Evolutionary conservation across 1,140 invertebrate genomes (phyloP), one percentile per base, ranked within the genome.

Genomic region (Dendrolimus punctatus): DNA sequence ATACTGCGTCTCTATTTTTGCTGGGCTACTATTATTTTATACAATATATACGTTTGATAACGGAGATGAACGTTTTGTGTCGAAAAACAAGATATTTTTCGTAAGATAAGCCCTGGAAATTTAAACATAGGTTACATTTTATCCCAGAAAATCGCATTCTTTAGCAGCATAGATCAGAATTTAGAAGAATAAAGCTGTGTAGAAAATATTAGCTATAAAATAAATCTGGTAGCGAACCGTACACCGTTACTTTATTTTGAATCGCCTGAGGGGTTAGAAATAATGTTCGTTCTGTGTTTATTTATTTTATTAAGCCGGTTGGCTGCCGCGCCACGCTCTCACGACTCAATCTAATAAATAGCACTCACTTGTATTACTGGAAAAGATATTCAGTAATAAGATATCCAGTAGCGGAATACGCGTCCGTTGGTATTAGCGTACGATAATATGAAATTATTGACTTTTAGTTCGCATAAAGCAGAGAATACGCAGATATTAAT

Each of bases 261-360:
- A 56, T 51, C 53, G 41, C 53, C 62, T 53, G 46, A 61, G 55
- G 55, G 53, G 49, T 49, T 49, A 48, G 23, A 40, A 40, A 55
- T 53, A 57, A 43, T 60, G 56, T 61, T 55, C 55, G 65, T 64
- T 68, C 67, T 63, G 60, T 66, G 68, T 76, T 68, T 81, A 78
- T 76, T 79, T 81, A 77, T 73, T 76, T 69, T 66, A 73, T 65
- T 61, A 57, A 60, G 48, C 46, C 51, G 55, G 44, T 55, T 54
- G 40, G 74, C 71, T 76, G 75, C 72, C 63, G 65, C 64, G 55
- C 62, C 61, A 58, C 66, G 68, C 65, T 83, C 77, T 76, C 80
- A 80, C 80, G 80, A 74, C 71, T 83, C 76, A 80, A 80, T 80
- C 80, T 71, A 80, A 80, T 80, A 83, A 80, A 83, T 83, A 83